Evolutionary conservation across 2,888 invertebrate species (phyloP), one percentile per base, ranked within the genome.

Genomic region (Xestoiulus laeticollis): DNA sequence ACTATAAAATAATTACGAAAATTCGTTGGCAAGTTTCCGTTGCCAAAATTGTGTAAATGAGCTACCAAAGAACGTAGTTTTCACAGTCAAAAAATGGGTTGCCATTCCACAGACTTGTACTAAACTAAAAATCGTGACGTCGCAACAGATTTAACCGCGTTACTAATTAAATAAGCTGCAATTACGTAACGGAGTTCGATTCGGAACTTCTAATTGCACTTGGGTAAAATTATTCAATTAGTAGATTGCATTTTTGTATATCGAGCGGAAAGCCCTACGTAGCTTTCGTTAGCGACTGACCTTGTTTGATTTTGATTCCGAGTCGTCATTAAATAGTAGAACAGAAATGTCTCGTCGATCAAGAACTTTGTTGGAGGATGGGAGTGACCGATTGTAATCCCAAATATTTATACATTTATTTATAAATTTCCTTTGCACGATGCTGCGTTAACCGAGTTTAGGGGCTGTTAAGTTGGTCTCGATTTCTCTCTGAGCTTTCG

Each of bases 401-500:
- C 33, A 84, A 84, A 43, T 84, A 84, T 84, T 84, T 43, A 38
- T 84, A 84, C 84, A 84, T 33, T 84, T 43, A 38, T 84, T 22
- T 43, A 84, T 38, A 84, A 32, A 84, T 84, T 84, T 33, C 43
- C 26, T n/a, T n/a, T 43, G 44, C 10, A 14, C 12, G 22, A 26
- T 5, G 44, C 4, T 19, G 4, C 33, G 6, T 84, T 85, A 43
- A 38, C 85, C 38, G 26, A 85, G 85, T 38, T 43, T 85, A 85
- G 43, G 85, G 44, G 85, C 78, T 4, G 78, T 78, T 44, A 90
- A 78, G 88, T 90, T 89, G 90, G 94, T 94, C 91, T 98, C 98
- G 92, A 98, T 98, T 92, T 98, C 97, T 90, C 98, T 94, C 93
- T 99, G 98, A 88, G 98, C 98, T 90, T 97, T 94, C 68, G 98